phyloP scores from a whole-genome alignment of 2,113 vertebrate species.

The Cisticola juncidis region DNA sequence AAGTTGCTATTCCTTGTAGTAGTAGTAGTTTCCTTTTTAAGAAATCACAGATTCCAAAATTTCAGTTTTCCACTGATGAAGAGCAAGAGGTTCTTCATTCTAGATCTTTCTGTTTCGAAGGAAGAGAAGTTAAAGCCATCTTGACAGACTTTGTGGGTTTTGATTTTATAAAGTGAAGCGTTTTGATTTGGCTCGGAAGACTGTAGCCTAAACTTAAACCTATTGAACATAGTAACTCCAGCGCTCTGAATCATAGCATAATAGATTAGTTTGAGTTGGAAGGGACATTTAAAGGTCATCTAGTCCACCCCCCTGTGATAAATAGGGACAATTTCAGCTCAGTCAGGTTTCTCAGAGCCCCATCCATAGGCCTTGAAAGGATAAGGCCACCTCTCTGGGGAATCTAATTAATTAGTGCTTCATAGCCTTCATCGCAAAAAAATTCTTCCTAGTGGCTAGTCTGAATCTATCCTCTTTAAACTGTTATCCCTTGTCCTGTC shows the following conservation, averaged over 20 bases:
- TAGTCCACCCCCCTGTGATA: accelerated
- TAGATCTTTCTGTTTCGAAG: background rate
- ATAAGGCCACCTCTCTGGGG: background rate
- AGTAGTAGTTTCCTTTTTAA: too few species aligned
- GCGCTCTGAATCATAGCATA: background rate
- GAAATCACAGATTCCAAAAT: background rate
- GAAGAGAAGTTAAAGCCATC: background rate
- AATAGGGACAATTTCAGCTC: background rate
- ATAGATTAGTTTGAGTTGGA: background rate
- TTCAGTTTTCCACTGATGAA: background rate
- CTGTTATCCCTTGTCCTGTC: background rate
- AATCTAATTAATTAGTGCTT: background rate
- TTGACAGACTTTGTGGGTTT: background rate
- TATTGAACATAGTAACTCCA: background rate
- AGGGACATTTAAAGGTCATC: background rate
- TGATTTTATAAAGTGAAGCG: background rate
- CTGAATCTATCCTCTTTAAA: background rate
- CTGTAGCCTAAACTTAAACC: background rate
- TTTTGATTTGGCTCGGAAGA: background rate
- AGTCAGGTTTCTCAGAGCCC: background rate
- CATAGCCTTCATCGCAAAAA: background rate
- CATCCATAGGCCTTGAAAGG: background rate
- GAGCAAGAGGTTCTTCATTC: background rate
- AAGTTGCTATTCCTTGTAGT: background rate
- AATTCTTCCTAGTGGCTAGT: background rate